Percentiles rank a stretch among this genome's conserved stretches.
These are phyloP conservation scores for Drosophila mettleri DNA, from an alignment of 2,888 invertebrate genomes.

Conservation along the genomic window DNA sequence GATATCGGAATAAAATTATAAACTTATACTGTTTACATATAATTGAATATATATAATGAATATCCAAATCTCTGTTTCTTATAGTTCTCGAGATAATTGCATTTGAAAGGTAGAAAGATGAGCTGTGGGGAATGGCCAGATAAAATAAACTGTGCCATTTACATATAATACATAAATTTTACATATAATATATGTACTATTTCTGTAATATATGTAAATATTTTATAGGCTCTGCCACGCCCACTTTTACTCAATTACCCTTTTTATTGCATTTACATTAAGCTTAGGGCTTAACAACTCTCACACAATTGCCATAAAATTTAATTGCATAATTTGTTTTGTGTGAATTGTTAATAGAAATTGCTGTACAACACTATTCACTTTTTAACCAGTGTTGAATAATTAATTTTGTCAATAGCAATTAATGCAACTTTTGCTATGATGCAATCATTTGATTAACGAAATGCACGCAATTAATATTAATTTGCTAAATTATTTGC, in stretches of 20 bases:
- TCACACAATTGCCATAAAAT: neutral
- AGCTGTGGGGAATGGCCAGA: neutral
- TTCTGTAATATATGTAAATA: neutral
- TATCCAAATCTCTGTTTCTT: too few relatives aligned
- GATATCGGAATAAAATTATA: too few relatives aligned
- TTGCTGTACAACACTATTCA: neutral
- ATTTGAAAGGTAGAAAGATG: neutral
- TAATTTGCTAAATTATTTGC: slow-evolving; percentile 66
- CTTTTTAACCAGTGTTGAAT: slow-evolving; percentile 38
- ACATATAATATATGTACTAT: neutral
- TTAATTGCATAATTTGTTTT: slow-evolving; percentile 22
- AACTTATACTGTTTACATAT: too few relatives aligned
- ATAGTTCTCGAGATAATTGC: neutral
- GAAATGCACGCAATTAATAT: slow-evolving; percentile 54
- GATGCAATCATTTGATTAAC: slow-evolving; percentile 35
- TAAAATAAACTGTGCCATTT: neutral
- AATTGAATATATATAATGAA: too few relatives aligned
- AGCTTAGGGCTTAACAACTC: neutral
- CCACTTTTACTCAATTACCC: neutral
- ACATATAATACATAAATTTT: neutral
- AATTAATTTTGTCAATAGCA: slow-evolving; percentile 44
- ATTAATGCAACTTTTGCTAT: slow-evolving; percentile 35
- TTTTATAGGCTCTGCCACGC: neutral
- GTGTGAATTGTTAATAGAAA: slow-evolving; percentile 30
- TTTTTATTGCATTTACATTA: neutral